Evolutionary conservation across 2,113 vertebrate species (phyloP).

Genomic region (Lutjanus erythropterus): DNA sequence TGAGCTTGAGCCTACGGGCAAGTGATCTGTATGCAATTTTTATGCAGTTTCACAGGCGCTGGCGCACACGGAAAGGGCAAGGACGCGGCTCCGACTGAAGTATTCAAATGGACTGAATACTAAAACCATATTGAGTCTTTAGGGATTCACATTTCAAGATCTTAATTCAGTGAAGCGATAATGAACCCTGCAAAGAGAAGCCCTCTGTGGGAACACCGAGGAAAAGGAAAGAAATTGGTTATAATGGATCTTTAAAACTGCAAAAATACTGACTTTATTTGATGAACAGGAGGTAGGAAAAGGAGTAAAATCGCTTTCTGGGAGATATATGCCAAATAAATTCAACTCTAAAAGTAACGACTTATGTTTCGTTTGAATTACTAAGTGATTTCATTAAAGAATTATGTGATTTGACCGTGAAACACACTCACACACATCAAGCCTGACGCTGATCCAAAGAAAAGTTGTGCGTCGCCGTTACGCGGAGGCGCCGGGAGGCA

Average conservation of each 20-base stretch:
- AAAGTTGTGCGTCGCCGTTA: slow-evolving; percentile 69
- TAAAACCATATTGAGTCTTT: slow-evolving; percentile 20
- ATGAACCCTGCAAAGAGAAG: background rate
- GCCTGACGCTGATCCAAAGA: slow-evolving; percentile 20
- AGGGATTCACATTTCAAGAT: slow-evolving; percentile 5
- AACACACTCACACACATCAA: background rate
- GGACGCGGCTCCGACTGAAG: slow-evolving; percentile 34
- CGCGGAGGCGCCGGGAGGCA: slow-evolving; percentile 46
- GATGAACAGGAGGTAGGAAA: no score
- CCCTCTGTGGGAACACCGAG: background rate
- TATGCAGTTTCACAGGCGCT: slow-evolving; percentile 41
- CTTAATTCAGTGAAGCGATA: slow-evolving; percentile 9
- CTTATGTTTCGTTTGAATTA: background rate
- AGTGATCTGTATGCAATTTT: slow-evolving; percentile 48
- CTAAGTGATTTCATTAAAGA: background rate
- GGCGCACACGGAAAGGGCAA: slow-evolving; percentile 56
- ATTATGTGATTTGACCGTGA: background rate
- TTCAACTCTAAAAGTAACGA: background rate
- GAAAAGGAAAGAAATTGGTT: background rate
- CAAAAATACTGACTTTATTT: background rate
- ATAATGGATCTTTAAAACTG: background rate
- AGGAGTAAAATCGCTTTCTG: no score
- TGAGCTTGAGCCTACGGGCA: slow-evolving; percentile 40
- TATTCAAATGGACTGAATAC: slow-evolving; percentile 43
- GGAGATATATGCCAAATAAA: background rate